Evolutionary conservation across 2,113 vertebrate species (phyloP), one percentile per base, ranked within the genome.

Genomic region (Ondatra zibethicus): DNA sequence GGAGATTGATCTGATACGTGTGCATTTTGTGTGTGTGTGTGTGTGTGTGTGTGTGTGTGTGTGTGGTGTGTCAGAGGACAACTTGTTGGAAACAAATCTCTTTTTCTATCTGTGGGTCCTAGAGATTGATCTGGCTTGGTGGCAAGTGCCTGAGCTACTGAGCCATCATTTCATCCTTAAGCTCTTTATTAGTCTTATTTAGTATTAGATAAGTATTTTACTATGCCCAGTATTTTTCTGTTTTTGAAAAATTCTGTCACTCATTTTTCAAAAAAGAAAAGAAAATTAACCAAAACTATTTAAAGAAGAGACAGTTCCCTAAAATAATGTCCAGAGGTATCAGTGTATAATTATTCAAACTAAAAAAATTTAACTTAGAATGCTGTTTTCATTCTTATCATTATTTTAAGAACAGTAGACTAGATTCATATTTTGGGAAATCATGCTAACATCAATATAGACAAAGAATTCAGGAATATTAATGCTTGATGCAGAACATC

Each of bases 331-430:
- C 25, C 31, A 72, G 50, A 31, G 88, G 84, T 63, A 95, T 12
- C 23, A 82, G 17, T 76, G 50, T 66, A 58, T 93, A 96, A 81
- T 6, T 91, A 92, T 90, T 87, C 65, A 77, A 89, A 45, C n/a
- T 95, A 70, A 58, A 96, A 96, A 91, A 55, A 16, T 70, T 92
- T 92, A 88, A 23, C 23, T 61, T 95, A 91, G 13, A 88, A 63
- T 68, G 63, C 17, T 78, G 68, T 88, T 94, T 91, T 75, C 55
- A 45, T 92, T 92, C 82, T 90, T 13, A 52, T 90, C 65, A n/a
- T 68, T 36, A 13, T 92, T 90, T 47, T 88, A 52, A 75, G 76
- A 91, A 72, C 14, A 92, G 3, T 47, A 52, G 14, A 80, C 39
- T 88, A 17, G 7, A 75, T 91, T 88, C 73, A 75, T 55, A 33